These are phyloP conservation scores for Pollimyrus isidori DNA, from an alignment of 2,113 vertebrate species.

Conservation along the genomic window DNA sequence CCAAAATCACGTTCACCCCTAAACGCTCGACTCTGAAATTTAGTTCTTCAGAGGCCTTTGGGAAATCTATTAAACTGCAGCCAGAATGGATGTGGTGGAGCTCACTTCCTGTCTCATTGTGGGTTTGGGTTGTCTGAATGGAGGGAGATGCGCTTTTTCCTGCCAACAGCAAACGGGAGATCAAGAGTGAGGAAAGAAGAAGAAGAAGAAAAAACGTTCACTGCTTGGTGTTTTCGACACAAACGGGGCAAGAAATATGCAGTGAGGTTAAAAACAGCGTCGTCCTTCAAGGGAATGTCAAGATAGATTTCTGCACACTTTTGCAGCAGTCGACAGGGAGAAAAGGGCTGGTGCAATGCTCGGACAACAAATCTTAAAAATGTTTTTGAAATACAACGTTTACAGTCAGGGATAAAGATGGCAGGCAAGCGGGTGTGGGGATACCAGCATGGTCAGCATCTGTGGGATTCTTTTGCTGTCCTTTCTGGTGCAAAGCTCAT, in stretches of 20 bases:
- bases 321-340: not conserved
- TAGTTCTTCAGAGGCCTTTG: constrained; percentile 53
- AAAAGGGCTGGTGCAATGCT: not conserved
- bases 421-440: not conserved
- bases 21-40: constrained; percentile 44
- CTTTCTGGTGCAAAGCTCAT: not conserved
- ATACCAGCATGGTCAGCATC: not conserved
- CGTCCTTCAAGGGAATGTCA: not conserved
- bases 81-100: constrained; percentile 64
- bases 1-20: constrained; percentile 47
- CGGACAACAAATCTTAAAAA: not conserved
- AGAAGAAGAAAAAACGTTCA: constrained; percentile 35
- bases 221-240: constrained; percentile 33
- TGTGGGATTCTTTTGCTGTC: not conserved
- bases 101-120: constrained; percentile 68
- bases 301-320: not conserved
- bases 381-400: not conserved
- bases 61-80: constrained; percentile 57
- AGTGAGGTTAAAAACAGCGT: not conserved
- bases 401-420: not conserved
- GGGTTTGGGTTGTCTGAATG: constrained; percentile 62
- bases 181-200: not conserved
- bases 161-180: constrained; percentile 53
- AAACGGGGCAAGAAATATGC: not conserved
- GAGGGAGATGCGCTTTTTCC: constrained; percentile 24